Evolutionary conservation across 2,113 vertebrate genomes (phyloP), one percentile per base, ranked within the genome.

Genomic region (Channa maculata): DNA sequence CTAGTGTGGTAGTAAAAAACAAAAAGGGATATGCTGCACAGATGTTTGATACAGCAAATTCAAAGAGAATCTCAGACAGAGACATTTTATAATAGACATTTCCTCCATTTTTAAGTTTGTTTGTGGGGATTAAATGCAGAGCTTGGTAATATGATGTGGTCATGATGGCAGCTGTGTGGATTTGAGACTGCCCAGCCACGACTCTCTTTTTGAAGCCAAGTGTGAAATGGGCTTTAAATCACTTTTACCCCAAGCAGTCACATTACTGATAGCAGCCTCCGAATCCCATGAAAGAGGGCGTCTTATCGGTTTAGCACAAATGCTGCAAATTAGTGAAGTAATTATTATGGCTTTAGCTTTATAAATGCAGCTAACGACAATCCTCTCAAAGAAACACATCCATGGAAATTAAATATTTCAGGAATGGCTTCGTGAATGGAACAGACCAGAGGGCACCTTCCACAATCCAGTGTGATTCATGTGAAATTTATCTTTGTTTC

Each of bases 181-280:
- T 82, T 70, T 39, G 48, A 83, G 71, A 70, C 75, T 55, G 75
- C 63, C 72, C 65, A 68, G 85, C 76, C 75, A 84, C 82, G 72
- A 70, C 60, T 85, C 62, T 75, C 71, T 71, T 71, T 84, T 79
- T 88, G 73, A 91, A 89, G 84, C 83, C 83, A 79, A 87, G 83
- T 92, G 91, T 94, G 88, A 93, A 94, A 93, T 93, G 82, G 80
- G 91, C 84, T 88, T 92, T 89, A 91, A 91, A 88, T 88, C 72
- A 87, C 83, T 91, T 88, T 77, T 67, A 83, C 83, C 82, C 75
- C 67, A 54, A 86, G 80, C 85, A 80, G 69, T 81, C 65, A 65
- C 75, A 79, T 91, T 89, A 90, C 71, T 80, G 85, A 88, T 80
- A 79, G 81, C 81, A 79, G 78, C 85, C 59, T 77, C 67, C 51